Evolutionary conservation across 1,140 invertebrate genomes (phyloP).

Genomic region (Eurosta solidaginis): DNA sequence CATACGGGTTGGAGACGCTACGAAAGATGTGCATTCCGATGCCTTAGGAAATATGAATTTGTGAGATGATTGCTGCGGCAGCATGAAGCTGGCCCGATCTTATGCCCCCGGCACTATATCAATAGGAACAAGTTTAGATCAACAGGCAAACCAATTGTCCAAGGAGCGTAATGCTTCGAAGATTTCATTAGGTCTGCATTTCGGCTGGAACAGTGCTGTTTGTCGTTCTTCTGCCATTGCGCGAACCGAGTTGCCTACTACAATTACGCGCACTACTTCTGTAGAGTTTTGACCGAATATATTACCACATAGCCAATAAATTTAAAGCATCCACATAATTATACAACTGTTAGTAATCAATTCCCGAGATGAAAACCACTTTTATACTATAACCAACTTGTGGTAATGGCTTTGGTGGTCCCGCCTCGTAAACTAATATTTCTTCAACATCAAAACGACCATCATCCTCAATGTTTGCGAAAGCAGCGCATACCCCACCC

Average conservation of each 20-base stretch:
- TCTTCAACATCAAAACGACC: slow-evolving; percentile 79
- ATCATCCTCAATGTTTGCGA: slow-evolving; percentile 70
- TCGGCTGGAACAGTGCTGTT: slow-evolving; percentile 49
- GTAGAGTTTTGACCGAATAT: slow-evolving; percentile 44
- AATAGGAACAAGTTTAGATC: slow-evolving; percentile 63
- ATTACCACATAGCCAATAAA: slow-evolving; percentile 76
- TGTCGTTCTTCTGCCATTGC: slow-evolving; percentile 35
- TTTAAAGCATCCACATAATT: slow-evolving; percentile 64
- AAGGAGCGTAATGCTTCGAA: slow-evolving; percentile 68
- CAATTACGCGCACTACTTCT: slow-evolving; percentile 45
- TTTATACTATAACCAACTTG: slow-evolving; percentile 63
- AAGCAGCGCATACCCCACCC: slow-evolving; percentile 77
- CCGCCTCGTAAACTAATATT: slow-evolving; percentile 71
- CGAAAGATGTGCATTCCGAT: slow-evolving; percentile 72
- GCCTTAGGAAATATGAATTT: slow-evolving; percentile 72
- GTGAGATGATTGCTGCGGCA: slow-evolving; percentile 93
- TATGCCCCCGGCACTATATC: slow-evolving; percentile 88
- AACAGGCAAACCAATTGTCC: slow-evolving; percentile 67
- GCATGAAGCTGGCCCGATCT: slow-evolving; percentile 83
- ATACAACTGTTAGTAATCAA: slow-evolving; percentile 70
- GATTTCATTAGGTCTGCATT: slow-evolving; percentile 57
- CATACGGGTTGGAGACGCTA: slow-evolving; percentile 87
- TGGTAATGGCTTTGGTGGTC: slow-evolving; percentile 63
- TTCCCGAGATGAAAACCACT: slow-evolving; percentile 80
- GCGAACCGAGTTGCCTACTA: slow-evolving; percentile 57